These are phyloP conservation scores for Spatulosminthurus flaviceps DNA, from an alignment of 2,888 invertebrate species.

Conservation along the genomic window DNA sequence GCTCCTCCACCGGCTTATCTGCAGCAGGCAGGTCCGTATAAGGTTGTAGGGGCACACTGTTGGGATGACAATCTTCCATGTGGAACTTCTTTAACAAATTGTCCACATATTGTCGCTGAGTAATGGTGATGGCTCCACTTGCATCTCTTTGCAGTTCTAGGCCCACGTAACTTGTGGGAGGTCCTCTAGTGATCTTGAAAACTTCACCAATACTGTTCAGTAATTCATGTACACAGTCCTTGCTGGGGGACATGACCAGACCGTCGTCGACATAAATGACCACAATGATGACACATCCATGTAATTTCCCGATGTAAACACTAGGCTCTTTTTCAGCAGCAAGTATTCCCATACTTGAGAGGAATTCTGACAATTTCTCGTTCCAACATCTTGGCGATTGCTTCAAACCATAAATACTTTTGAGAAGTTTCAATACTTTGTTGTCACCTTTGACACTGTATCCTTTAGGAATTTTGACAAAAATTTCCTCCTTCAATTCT, in stretches of 20 bases:
- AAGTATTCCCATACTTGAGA: conserved; percentile 43
- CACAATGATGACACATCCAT: background rate
- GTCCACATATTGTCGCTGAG: conserved; percentile 26
- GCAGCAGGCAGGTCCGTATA: conserved; percentile 36
- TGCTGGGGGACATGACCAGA: conserved; percentile 2
- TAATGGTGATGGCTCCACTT: conserved; percentile 13
- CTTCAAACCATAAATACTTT: conserved; percentile 61
- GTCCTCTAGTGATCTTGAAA: conserved; percentile 35
- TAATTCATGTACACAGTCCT: background rate
- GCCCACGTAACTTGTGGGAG: conserved; percentile 43
- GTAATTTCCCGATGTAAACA: conserved; percentile 28
- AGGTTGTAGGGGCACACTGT: conserved; percentile 41
- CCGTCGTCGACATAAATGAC: conserved; percentile 53
- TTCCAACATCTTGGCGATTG: conserved; percentile 60
- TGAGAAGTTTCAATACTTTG: conserved; percentile 48
- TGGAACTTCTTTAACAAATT: conserved; percentile 35
- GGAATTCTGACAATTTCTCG: conserved; percentile 43
- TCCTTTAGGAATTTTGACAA: conserved; percentile 36
- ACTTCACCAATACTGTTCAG: conserved; percentile 1
- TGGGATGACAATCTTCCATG: conserved; percentile 38
- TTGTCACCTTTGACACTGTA: background rate
- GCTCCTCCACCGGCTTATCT: background rate
- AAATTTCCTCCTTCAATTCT: conserved; percentile 13
- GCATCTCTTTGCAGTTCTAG: conserved; percentile 28
- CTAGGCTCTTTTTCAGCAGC: conserved; percentile 39